phyloP scores from a whole-genome alignment of 2,797 vertebrate species.

The Pseudopleuronectes americanus region DNA sequence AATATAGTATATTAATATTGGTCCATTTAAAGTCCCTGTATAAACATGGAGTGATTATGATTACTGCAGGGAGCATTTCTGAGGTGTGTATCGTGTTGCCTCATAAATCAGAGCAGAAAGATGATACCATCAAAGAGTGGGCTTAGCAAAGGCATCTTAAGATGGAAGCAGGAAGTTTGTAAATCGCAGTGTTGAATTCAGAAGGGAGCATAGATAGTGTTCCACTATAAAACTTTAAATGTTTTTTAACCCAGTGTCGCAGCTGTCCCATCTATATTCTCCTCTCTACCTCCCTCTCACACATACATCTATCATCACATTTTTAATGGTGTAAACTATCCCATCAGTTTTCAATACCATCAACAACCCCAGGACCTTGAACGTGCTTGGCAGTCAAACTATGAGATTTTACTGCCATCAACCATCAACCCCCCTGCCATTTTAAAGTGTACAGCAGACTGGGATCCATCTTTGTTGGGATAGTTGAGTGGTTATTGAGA shows the following conservation, averaged over 20 bases:
- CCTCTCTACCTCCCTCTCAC: slow-evolving; percentile 45
- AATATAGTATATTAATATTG: slow-evolving; percentile 61
- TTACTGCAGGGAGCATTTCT: slow-evolving; percentile 60
- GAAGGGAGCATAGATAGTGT: slow-evolving; percentile 72
- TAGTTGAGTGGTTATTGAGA: slow-evolving; percentile 65
- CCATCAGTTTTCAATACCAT: slow-evolving; percentile 79
- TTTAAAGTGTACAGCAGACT: slow-evolving; percentile 63
- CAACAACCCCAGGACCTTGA: slow-evolving; percentile 73
- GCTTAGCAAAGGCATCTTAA: slow-evolving; percentile 74
- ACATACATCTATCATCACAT: slow-evolving; percentile 71
- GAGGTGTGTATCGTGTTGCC: slow-evolving; percentile 72
- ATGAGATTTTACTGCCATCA: slow-evolving; percentile 77
- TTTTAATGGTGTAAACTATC: slow-evolving; percentile 79
- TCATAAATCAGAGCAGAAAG: slow-evolving; percentile 73
- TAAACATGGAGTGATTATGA: slow-evolving; percentile 57
- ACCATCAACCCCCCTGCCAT: slow-evolving; percentile 66
- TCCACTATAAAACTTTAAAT: slow-evolving; percentile 80
- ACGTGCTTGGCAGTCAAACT: slow-evolving; percentile 78
- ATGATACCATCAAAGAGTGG: slow-evolving; percentile 75
- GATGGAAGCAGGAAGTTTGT: slow-evolving; percentile 79
- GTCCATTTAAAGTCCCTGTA: slow-evolving; percentile 58
- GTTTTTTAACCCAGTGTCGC: slow-evolving; percentile 67
- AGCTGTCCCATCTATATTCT: slow-evolving; percentile 78
- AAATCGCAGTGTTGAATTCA: slow-evolving; percentile 73
- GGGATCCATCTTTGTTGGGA: slow-evolving; percentile 61